These are phyloP conservation scores for Pantelozetes paolii DNA, from an alignment of 2,888 invertebrate species.

Conservation along the genomic window DNA sequence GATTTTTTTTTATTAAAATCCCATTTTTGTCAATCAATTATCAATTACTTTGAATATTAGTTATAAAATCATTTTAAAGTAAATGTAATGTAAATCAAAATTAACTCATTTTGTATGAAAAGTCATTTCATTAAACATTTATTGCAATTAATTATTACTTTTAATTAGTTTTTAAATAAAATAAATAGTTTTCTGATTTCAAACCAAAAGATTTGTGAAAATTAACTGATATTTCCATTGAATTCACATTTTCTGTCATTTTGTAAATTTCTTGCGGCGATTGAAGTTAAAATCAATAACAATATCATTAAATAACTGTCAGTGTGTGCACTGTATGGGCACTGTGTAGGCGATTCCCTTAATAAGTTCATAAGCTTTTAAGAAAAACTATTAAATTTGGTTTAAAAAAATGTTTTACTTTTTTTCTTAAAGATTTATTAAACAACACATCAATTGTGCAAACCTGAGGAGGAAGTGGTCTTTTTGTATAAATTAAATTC, in stretches of 20 bases:
- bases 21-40: conserved; percentile 9
- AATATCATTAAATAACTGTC: conserved; percentile 1
- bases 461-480: conserved; percentile 26
- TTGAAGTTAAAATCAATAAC: not conserved
- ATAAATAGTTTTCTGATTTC: not conserved
- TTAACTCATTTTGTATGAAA: not conserved
- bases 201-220: too few relatives aligned
- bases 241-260: not conserved
- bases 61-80: too few relatives aligned
- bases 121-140: not conserved
- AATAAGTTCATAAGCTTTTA: too few relatives aligned
- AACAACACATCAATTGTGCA: too few relatives aligned
- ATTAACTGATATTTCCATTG: too few relatives aligned
- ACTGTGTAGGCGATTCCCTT: too few relatives aligned
- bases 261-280: not conserved
- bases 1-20: not conserved
- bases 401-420: too few relatives aligned
- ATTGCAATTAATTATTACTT: too few relatives aligned
- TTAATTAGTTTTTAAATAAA: not conserved
- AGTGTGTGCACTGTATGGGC: too few relatives aligned
- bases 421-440: too few relatives aligned
- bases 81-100: too few relatives aligned
- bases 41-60: not conserved
- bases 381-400: too few relatives aligned
- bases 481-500: conserved; percentile 14